These are phyloP conservation scores for Parotocinclus haroldoi DNA, from an alignment of 2,797 vertebrate species.

Conservation along the genomic window DNA sequence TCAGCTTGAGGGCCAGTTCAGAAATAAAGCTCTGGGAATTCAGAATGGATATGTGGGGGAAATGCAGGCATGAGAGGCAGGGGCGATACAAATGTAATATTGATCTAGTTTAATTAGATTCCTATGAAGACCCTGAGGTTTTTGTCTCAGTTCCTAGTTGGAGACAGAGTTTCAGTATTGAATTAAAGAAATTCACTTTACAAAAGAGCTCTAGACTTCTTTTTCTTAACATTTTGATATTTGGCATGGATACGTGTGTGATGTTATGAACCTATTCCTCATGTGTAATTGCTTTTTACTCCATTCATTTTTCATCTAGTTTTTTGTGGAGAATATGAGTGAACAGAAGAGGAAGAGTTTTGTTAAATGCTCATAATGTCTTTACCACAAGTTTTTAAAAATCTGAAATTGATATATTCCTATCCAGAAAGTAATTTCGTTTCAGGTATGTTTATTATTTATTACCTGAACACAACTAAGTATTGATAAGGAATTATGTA, in stretches of 20 bases:
- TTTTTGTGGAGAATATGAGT: neutral
- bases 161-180: conserved; percentile 44
- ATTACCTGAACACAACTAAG: too few relatives aligned
- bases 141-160: conserved; percentile 37
- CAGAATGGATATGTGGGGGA: conserved; percentile 35
- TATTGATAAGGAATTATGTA: too few relatives aligned
- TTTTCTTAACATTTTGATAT: conserved; percentile 40
- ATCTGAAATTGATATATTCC: too few relatives aligned
- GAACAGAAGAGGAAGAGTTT: too few relatives aligned
- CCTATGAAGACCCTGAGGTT: conserved; percentile 60
- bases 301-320: neutral
- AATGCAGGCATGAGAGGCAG: conserved; percentile 31
- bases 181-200: conserved; percentile 45
- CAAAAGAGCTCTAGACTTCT: conserved; percentile 27
- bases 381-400: too few relatives aligned
- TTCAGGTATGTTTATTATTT: too few relatives aligned
- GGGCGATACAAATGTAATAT: conserved; percentile 58
- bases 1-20: conserved; percentile 38
- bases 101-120: conserved; percentile 76
- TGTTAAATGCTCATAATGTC: too few relatives aligned
- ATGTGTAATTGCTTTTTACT: conserved; percentile 13
- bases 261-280: conserved; percentile 24
- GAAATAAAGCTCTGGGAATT: conserved; percentile 43
- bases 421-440: too few relatives aligned
- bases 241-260: conserved; percentile 18